These are phyloP conservation scores for Leguminivora glycinivorella DNA, from an alignment of 1,140 invertebrate genomes.

Conservation along the genomic window DNA sequence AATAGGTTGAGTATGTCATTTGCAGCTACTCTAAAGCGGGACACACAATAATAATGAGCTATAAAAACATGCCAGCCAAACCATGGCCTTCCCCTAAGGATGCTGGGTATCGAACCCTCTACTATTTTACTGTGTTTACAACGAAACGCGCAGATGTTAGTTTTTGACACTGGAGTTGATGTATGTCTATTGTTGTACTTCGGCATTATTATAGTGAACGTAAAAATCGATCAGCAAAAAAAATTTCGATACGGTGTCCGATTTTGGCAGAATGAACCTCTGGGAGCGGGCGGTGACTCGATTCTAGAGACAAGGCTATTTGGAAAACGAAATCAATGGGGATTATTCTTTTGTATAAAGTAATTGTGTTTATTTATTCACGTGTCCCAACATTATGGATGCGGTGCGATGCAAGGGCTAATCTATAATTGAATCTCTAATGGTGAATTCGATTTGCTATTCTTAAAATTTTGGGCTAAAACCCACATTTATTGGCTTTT, in stretches of 20 bases:
- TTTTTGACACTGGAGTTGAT: conserved; percentile 79
- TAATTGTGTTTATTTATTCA: conserved; percentile 79
- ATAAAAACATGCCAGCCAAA: conserved; percentile 69
- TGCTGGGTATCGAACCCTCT: conserved; percentile 50
- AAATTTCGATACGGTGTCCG: conserved; percentile 52
- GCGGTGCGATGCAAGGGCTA: conserved; percentile 67
- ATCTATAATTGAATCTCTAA: conserved; percentile 77
- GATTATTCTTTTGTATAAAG: conserved; percentile 70
- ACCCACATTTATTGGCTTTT: conserved; percentile 29
- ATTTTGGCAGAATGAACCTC: conserved; percentile 57
- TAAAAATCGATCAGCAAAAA: conserved; percentile 63
- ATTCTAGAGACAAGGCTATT: conserved; percentile 52
- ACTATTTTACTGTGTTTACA: conserved; percentile 69
- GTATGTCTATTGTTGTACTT: conserved; percentile 69
- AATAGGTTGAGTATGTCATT: conserved; percentile 73
- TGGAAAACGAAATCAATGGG: conserved; percentile 62
- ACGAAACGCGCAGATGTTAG: conserved; percentile 76
- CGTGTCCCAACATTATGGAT: conserved; percentile 68
- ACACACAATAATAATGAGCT: conserved; percentile 75
- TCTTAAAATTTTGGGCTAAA: conserved; percentile 52
- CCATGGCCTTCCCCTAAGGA: conserved; percentile 60
- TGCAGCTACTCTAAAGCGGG: conserved; percentile 67
- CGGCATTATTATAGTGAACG: conserved; percentile 62
- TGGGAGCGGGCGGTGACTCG: conserved; percentile 49
- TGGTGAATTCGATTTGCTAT: conserved; percentile 60